Conservation (phyloP, 1,140 invertebrate genomes). For the Neocloeon triangulifer region DNA sequence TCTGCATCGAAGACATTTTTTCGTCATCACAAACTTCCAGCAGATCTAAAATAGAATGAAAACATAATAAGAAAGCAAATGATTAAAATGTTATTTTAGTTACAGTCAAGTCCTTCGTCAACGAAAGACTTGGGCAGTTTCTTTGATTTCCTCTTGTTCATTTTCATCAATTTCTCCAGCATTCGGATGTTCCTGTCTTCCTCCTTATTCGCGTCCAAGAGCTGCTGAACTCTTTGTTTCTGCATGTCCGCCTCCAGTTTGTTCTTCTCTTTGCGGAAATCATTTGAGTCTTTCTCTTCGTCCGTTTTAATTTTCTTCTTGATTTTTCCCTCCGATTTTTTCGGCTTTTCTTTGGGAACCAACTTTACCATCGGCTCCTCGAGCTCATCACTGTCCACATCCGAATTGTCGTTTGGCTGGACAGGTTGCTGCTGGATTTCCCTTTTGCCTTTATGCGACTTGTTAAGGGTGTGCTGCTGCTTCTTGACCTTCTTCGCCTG, state of each 20-base stretch:
- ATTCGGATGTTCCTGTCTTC: conserved; percentile 61
- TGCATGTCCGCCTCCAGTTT: conserved; percentile 26
- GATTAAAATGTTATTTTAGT: conserved; percentile 24
- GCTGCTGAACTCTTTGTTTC: conserved; percentile 31
- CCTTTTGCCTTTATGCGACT: conserved; percentile 19
- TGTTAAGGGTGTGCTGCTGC: too few species aligned
- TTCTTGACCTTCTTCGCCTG: conserved; percentile 26
- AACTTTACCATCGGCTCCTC: too few species aligned
- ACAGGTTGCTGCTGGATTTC: too few species aligned
- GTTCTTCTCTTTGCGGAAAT: conserved; percentile 9
- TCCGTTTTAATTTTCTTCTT: conserved; percentile 8
- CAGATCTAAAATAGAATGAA: conserved; percentile 26
- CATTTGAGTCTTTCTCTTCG: not conserved
- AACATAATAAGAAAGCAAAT: conserved; percentile 4
- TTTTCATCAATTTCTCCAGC: conserved; percentile 59
- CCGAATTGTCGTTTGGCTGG: conserved; percentile 10
- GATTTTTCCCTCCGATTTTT: conserved; percentile 10
- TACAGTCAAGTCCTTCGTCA: conserved; percentile 71
- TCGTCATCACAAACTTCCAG: conserved; percentile 58
- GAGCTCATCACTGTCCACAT: conserved; percentile 9
- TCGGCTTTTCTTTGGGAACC: conserved; percentile 6
- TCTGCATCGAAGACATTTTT: conserved; percentile 30
- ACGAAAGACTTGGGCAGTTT: conserved; percentile 52
- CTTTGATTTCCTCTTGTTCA: conserved; percentile 56
- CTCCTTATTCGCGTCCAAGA: conserved; percentile 42